Percentiles rank a stretch among this genome's conserved stretches.
Conservation (phyloP, 53 echinoderm and acorn worm species). For the Arbacia lixula region DNA sequence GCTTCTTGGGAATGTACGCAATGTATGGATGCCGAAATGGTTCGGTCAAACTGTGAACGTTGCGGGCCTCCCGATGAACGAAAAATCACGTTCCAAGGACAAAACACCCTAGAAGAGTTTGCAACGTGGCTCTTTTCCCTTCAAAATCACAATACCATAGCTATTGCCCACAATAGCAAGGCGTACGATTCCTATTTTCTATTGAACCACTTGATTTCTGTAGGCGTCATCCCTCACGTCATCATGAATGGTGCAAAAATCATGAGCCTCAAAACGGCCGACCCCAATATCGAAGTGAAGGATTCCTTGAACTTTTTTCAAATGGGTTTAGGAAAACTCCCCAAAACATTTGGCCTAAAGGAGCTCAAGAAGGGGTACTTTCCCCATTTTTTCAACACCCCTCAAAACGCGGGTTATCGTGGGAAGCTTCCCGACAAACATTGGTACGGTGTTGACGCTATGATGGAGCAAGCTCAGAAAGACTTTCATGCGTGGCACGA, state of each 20-base stretch:
- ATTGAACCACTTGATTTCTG: neutral
- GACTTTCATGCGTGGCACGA: neutral
- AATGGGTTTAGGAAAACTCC: neutral
- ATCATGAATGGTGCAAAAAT: neutral
- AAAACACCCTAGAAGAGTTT: neutral
- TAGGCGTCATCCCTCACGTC: neutral
- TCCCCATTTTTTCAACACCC: conserved; percentile 3
- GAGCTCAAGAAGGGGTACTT: neutral
- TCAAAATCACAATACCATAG: neutral
- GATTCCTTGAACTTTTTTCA: neutral
- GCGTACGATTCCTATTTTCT: conserved; percentile 1
- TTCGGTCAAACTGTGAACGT: neutral
- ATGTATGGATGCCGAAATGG: neutral
- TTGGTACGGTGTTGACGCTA: neutral
- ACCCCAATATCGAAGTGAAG: neutral
- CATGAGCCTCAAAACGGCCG: neutral
- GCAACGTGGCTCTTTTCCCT: neutral
- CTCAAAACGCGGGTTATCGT: neutral
- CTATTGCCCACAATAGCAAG: neutral
- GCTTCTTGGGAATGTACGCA: neutral
- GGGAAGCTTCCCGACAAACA: neutral
- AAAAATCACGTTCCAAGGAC: neutral
- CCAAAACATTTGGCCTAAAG: conserved; percentile 9
- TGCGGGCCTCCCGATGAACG: neutral
- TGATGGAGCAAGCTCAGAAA: neutral